Percentiles rank a stretch among this genome's conserved stretches.
Evolutionary conservation across 2,113 vertebrate genomes (phyloP).

Genomic region (Cryptoleucopteryx plumbea): DNA sequence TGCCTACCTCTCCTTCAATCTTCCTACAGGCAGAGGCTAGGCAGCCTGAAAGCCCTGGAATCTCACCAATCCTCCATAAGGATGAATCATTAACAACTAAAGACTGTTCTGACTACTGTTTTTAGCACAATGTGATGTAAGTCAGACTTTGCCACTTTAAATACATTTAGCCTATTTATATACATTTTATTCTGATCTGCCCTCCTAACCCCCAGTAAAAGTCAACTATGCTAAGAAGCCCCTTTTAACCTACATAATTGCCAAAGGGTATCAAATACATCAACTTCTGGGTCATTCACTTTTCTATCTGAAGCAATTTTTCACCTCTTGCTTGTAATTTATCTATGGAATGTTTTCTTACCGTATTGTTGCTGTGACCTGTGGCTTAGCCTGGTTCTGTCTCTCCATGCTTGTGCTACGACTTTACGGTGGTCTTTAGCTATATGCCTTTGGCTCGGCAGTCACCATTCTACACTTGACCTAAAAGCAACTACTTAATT

Average conservation of each 20-base stretch:
- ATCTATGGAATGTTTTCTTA: background rate
- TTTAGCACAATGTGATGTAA: background rate
- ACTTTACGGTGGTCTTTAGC: background rate
- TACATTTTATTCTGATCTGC: background rate
- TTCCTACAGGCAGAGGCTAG: background rate
- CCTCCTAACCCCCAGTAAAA: background rate
- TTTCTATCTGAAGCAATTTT: background rate
- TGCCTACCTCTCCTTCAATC: background rate
- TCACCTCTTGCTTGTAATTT: background rate
- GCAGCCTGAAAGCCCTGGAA: background rate
- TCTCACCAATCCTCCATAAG: background rate
- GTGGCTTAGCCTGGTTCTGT: background rate
- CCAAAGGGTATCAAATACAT: background rate
- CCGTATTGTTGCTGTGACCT: background rate
- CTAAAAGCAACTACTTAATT: background rate
- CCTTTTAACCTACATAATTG: background rate
- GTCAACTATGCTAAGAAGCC: background rate
- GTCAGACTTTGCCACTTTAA: background rate
- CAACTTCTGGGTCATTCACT: background rate
- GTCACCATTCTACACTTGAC: background rate
- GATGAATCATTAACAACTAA: slow-evolving; percentile 41
- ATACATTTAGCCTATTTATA: slow-evolving; percentile 18
- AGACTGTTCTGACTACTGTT: slow-evolving; percentile 6
- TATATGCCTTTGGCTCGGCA: background rate
- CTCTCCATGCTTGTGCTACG: background rate